Evolutionary conservation across 2,888 invertebrate genomes (phyloP).

Genomic region (Folsomia manolachei): DNA sequence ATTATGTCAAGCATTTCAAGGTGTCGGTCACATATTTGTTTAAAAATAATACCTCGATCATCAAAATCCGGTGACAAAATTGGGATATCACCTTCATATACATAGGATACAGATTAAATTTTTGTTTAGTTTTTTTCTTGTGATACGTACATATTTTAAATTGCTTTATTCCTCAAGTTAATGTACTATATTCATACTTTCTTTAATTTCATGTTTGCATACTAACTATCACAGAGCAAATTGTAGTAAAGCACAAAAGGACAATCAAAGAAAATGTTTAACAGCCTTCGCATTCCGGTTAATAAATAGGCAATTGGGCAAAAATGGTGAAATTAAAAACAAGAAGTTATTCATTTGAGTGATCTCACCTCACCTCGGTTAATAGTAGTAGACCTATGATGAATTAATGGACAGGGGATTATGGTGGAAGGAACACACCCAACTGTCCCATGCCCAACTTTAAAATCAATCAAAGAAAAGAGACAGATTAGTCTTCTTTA

Average conservation of each 20-base stretch:
- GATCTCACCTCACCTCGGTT: conserved; percentile 51
- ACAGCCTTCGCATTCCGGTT: too few relatives aligned
- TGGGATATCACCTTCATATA: conserved; percentile 66
- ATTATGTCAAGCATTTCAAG: background rate
- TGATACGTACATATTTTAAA: too few relatives aligned
- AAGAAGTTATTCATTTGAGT: conserved; percentile 32
- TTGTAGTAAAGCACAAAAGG: too few relatives aligned
- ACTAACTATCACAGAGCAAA: too few relatives aligned
- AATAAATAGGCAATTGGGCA: conserved; percentile 6
- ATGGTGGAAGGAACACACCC: conserved; percentile 47
- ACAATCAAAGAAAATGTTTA: too few relatives aligned
- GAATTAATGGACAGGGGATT: conserved; percentile 47
- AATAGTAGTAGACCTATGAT: conserved; percentile 40
- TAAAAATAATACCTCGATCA: conserved; percentile 62
- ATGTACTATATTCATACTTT: too few relatives aligned
- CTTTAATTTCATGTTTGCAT: too few relatives aligned
- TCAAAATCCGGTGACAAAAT: conserved; percentile 61
- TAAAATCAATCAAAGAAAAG: conserved; percentile 34
- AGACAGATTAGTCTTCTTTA: conserved; percentile 4
- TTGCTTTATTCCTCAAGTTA: too few relatives aligned
- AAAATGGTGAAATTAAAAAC: background rate
- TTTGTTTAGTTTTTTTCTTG: too few relatives aligned
- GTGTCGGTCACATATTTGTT: too few relatives aligned
- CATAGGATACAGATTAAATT: too few relatives aligned
- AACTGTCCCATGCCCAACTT: conserved; percentile 39